Evolutionary conservation across 2,113 vertebrate species (phyloP), one percentile per base, ranked within the genome.

Genomic region (Cisticola juncidis): DNA sequence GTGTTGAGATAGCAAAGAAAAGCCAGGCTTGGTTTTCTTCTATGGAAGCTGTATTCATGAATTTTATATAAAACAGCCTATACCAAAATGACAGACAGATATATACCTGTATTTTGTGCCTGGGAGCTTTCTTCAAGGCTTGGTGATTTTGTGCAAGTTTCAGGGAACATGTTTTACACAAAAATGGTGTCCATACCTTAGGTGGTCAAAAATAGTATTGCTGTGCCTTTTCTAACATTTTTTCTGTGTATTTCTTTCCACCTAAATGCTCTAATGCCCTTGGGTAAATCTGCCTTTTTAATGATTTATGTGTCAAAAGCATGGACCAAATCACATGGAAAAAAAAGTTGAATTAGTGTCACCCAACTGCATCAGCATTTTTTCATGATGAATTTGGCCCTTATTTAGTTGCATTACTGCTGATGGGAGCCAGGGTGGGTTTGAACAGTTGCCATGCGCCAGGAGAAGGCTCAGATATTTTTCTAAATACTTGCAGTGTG

Each of bases 321-420:
- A 70, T 20, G 4, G 93, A 96, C 92, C 88, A 95, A 95, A 95
- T 97, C 97, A 93, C 92, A 87, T 62, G 88, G 90, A 83, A 92
- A 72, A 76, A 94, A 92, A 92, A 88, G 73, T 94, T 73, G 92
- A 96, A 95, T 96, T 95, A 96, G 94, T 95, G 95, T 96, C 95
- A 96, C 92, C 96, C 91, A 97, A 95, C 86, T 92, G 94, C 95
- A 94, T 94, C 95, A 96, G 95, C 93, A 42, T 95, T 94, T 97
- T 90, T 86, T 94, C 60, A 3, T 68, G 47, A 93, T 95, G 80
- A 96, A 95, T 96, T 95, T 95, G 95, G 82, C 92, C 95, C 92
- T 94, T 94, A 86, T 84, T 95, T 95, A 94, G 94, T 86, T 86
- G 79, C 70, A 28, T 94, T 93, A 45, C 90, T 78, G 87, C 57